Percentiles rank a stretch among this genome's conserved stretches.
Evolutionary conservation across 1,140 invertebrate species (phyloP).

Genomic region (Capitella teleta): DNA sequence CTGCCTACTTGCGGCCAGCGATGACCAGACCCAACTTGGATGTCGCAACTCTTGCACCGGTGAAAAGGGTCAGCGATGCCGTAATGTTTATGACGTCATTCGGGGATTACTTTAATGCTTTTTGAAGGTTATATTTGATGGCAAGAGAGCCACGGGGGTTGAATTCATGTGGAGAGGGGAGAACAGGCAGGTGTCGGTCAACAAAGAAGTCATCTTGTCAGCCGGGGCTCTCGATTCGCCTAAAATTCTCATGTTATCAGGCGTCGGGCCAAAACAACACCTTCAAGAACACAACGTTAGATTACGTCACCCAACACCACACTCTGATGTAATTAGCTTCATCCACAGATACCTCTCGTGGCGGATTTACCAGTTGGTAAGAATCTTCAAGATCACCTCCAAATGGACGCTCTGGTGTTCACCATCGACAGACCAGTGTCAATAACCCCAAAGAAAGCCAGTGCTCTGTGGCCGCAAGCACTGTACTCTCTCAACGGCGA

Average conservation of each 20-base stretch:
- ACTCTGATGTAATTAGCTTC: too few species aligned
- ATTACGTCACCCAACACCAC: too few species aligned
- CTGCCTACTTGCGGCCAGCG: constrained; percentile 3
- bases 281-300: constrained; percentile 50
- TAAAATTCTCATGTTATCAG: constrained; percentile 77
- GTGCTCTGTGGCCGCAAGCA: too few species aligned
- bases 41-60: constrained; percentile 1
- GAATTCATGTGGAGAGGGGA: constrained; percentile 60
- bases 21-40: constrained; percentile 4
- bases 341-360: too few species aligned
- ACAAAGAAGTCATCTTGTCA: constrained; percentile 65
- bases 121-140: constrained; percentile 61
- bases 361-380: too few species aligned
- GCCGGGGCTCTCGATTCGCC: constrained; percentile 73
- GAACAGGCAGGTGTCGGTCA: constrained; percentile 57
- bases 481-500: too few species aligned
- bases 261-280: constrained; percentile 65
- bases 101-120: neutral
- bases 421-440: too few species aligned
- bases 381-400: too few species aligned
- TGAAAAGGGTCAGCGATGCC: constrained; percentile 8
- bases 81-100: too few species aligned
- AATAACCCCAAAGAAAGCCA: too few species aligned
- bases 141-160: constrained; percentile 67
- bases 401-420: too few species aligned